Percentiles rank a stretch among this genome's conserved stretches.
Conservation (phyloP, 2,113 vertebrate species). For the Perca flavescens region DNA sequence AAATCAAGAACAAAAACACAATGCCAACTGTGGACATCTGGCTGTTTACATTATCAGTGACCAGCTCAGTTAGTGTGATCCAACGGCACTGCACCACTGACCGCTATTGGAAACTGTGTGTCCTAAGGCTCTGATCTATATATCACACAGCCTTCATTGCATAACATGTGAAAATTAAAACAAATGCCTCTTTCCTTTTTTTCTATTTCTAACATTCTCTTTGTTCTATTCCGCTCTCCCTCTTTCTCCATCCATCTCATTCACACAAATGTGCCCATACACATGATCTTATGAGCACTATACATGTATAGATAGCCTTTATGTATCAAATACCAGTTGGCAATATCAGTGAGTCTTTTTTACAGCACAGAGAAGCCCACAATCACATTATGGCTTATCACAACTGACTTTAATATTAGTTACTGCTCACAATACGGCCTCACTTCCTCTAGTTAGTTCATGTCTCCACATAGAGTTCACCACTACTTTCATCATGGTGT, state of each 20-base stretch:
- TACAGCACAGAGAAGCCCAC: conserved; percentile 4
- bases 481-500: conserved; percentile 3
- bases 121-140: conserved; percentile 68
- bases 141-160: conserved; percentile 46
- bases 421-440: conserved; percentile 4
- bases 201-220: background rate
- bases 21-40: background rate
- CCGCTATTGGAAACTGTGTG: conserved; percentile 60
- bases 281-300: background rate
- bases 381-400: conserved; percentile 26
- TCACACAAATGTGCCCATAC: conserved; percentile 2
- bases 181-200: background rate
- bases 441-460: conserved; percentile 9
- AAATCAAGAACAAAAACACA: conserved; percentile 13
- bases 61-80: conserved; percentile 12
- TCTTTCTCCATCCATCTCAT: background rate
- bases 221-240: background rate
- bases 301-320: background rate
- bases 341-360: conserved; percentile 44
- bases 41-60: conserved; percentile 20
- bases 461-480: conserved; percentile 6
- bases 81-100: conserved; percentile 40
- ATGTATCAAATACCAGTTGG: conserved; percentile 33
- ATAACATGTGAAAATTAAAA: conserved; percentile 57
- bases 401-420: conserved; percentile 33